Evolutionary conservation across 2,888 invertebrate genomes (phyloP), one percentile per base, ranked within the genome.

Genomic region (Caenorhabditis sinica): DNA sequence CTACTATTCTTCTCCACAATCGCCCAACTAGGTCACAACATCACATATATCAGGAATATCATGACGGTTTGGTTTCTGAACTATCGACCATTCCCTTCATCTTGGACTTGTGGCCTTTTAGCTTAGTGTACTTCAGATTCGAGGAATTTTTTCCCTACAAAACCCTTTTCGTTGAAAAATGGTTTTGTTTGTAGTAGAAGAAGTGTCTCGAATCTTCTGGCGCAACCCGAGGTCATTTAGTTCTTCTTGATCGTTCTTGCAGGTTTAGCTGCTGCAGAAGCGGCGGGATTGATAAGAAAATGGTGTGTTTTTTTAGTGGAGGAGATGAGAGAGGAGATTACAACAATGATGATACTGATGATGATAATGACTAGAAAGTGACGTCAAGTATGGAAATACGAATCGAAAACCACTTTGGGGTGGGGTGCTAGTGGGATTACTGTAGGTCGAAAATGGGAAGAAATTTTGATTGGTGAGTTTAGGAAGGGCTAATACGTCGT

Each of bases 61-160:
- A 45, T 79, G 79, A 79, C 79, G 79, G 79, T 79, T 79, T 79
- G 79, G 61, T 72, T 79, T 79, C 45, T 65, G 72, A 69, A 79
- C 79, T 77, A 49, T 28, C 23, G 65, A 43, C 17, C 56, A 9
- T n/a, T n/a, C n/a, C 33, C 23, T 23, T 36, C n/a, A 43, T 43
- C 40, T 33, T 51, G 45, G 0, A n/a, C 23, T 2, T 11, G 23
- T 53, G 23, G 23, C 23, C 33, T 33, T 8, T 30, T 6, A 17
- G 25, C 11, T 58, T 28, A 25, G 23, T 65, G 63, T 65, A 45
- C 61, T 65, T 43, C 20, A 53, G 13, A 13, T 43, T 28, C 25
- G 11, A 30, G 45, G 45, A 65, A 65, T 45, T 25, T 33, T 8
- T 33, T 11, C 4, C 20, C 28, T n/a, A 28, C 15, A 28, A 4